phyloP scores from a whole-genome alignment of 2,797 vertebrate species.

The Nannoperca obscura region DNA sequence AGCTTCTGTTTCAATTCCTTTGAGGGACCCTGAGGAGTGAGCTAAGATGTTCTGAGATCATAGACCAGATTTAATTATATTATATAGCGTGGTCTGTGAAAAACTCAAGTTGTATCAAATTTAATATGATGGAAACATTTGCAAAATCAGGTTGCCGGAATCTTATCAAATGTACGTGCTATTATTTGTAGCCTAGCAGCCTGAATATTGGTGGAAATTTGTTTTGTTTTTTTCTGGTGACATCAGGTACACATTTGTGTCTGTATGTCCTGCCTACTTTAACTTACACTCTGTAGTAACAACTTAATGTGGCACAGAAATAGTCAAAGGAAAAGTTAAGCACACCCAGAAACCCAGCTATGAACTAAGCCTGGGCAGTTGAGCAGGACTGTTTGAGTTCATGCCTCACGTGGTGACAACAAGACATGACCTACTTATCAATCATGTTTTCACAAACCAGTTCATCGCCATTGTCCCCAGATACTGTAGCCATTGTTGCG shows the following conservation, averaged over 20 bases:
- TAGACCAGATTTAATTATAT: slow-evolving; percentile 64
- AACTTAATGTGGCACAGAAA: slow-evolving; percentile 18
- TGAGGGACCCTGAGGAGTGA: slow-evolving; percentile 66
- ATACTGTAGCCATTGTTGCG: slow-evolving; percentile 82
- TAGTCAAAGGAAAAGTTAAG: slow-evolving; percentile 38
- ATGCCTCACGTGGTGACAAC: slow-evolving; percentile 80
- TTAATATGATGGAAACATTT: not conserved
- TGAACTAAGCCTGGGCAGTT: slow-evolving; percentile 57
- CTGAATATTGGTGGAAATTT: not conserved
- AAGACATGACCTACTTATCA: slow-evolving; percentile 87
- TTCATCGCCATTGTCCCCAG: slow-evolving; percentile 79
- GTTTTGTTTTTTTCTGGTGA: not conserved
- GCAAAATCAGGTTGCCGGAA: not conserved
- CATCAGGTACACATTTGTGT: not conserved
- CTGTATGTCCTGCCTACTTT: not conserved
- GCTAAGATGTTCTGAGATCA: slow-evolving; percentile 65
- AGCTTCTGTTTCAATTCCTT: slow-evolving; percentile 80
- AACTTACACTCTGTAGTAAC: not conserved
- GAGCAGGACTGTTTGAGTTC: slow-evolving; percentile 70
- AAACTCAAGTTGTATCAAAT: slow-evolving; percentile 21
- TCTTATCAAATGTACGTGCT: not conserved
- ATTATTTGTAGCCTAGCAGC: not conserved
- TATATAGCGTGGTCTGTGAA: slow-evolving; percentile 6
- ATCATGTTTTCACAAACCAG: slow-evolving; percentile 78
- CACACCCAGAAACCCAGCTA: slow-evolving; percentile 44